A percentile compares a stretch with the other conserved stretches of the same genome.
Conservation (phyloP, 1,140 invertebrate genomes). For the Trichomalopsis sarcophagae region DNA sequence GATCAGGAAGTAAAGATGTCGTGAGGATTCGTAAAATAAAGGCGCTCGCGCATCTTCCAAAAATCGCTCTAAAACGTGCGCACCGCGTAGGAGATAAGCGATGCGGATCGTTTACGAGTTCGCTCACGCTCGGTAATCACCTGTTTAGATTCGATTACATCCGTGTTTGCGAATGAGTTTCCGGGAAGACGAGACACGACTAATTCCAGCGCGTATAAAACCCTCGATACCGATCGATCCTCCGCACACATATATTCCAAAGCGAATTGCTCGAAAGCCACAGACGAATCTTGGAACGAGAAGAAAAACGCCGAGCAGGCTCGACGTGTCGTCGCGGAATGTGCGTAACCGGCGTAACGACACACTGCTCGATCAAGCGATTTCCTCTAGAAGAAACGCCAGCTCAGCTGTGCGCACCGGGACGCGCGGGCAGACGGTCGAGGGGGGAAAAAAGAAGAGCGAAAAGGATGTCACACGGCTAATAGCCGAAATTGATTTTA, state of each 20-base stretch:
- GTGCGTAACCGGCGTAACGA: constrained; percentile 36
- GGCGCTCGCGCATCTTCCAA: neutral
- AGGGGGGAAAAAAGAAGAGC: neutral
- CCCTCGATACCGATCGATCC: neutral
- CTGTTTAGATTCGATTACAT: neutral
- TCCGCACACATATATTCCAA: neutral
- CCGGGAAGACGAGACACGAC: neutral
- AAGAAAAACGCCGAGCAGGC: neutral
- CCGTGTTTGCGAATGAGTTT: constrained; percentile 17
- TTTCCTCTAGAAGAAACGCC: constrained; percentile 21
- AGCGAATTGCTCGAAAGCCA: no score
- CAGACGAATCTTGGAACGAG: neutral
- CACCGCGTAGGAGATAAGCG: neutral
- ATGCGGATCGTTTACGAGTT: constrained; percentile 24
- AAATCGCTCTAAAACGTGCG: neutral
- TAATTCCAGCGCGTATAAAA: no score
- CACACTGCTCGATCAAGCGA: constrained; percentile 45
- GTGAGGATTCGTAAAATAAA: constrained; percentile 4
- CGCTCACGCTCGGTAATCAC: constrained; percentile 4
- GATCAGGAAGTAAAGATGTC: constrained; percentile 21
- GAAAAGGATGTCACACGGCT: constrained; percentile 13
- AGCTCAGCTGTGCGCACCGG: neutral
- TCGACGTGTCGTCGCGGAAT: constrained; percentile 39
- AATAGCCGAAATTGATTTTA: constrained; percentile 23
- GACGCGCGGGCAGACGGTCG: neutral